phyloP scores from a whole-genome alignment of 2,113 vertebrate species.

The Gnathonemus longibarbis region DNA sequence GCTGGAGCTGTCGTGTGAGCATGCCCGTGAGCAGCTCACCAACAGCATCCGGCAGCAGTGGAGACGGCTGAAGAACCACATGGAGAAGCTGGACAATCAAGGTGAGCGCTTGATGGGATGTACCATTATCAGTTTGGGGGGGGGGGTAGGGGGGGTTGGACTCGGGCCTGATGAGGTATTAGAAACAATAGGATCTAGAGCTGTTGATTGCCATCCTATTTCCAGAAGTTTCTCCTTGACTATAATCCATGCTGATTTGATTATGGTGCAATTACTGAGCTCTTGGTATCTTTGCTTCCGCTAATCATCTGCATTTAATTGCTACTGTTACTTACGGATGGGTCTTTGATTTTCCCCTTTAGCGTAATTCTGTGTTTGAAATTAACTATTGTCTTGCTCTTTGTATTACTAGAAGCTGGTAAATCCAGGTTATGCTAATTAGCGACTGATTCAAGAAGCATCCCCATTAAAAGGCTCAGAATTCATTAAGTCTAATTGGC shows the following conservation, averaged over 20 bases:
- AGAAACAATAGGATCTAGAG: background rate
- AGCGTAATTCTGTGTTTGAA: background rate
- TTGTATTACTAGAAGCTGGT: background rate
- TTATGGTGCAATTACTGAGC: background rate
- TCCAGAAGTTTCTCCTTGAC: background rate
- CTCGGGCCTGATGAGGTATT: background rate
- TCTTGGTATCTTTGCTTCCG: background rate
- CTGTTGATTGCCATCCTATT: background rate
- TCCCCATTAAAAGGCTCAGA: background rate
- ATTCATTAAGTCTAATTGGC: background rate
- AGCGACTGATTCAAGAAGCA: background rate
- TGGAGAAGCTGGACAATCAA: constrained; percentile 87
- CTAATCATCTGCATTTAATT: background rate
- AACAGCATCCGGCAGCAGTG: constrained; percentile 95
- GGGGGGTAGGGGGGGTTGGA: background rate
- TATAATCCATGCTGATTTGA: background rate
- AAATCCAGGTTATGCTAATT: background rate
- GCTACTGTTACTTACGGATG: background rate
- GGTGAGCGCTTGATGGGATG: constrained; percentile 53
- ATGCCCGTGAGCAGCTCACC: constrained; percentile 83
- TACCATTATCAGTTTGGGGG: background rate
- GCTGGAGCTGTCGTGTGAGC: constrained; percentile 85
- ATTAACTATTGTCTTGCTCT: background rate
- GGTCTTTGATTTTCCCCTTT: background rate
- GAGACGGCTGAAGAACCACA: constrained; percentile 86